Evolutionary conservation across 37 sponge, comb jelly and placozoan species (phyloP), one percentile per base, ranked within the genome.

Genomic region (Mnemiopsis leidyi): DNA sequence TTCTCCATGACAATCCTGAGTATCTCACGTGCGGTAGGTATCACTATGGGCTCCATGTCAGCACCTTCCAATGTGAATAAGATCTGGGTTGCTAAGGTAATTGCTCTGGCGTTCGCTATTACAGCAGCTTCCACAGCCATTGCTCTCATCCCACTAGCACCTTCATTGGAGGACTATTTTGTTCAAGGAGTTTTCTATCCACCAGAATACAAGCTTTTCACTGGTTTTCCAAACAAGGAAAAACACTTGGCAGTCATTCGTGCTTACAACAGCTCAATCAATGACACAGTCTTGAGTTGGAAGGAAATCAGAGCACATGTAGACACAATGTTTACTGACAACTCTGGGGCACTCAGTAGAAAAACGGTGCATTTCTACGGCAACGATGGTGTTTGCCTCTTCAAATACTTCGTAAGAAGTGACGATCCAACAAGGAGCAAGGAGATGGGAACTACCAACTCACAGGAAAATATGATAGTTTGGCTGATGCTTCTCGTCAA

Each of bases 1-100:
- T 77, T 31, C 18, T 77, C 79, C 35, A 77, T 77, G 79, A 77
- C 79, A 31, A 32, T 32, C 33, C 36, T 77, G 79, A 77, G 79
- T 34, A 34, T 77, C 3, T 16, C 32, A 13, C 1, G 79, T 34
- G 79, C 79, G 32, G 3, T 31, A 1, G 79, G 79, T 20, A 77
- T 71, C 9, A 71, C 29, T 23, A 18, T 48, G 13, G 61, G 61
- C 61, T 48, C 61, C 61, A 48, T 48, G 61, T 5, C 61, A 18
- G 61, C 13, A 18, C 61, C 61, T 18, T 48, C 61, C 61, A 48
- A 13, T 13, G 61, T 48, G 9, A 48, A 48, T 13, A 71, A 71
- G n/a, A 18, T 71, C 20, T 23, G 73, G 30, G 20, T 25, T 71
- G 29, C 25, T 28, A 28, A 23, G 5, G 73, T 23, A 5, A 3